Percentiles rank a stretch among this genome's conserved stretches.
phyloP scores from a whole-genome alignment of 2,888 invertebrate species.

The Acronicta alni region DNA sequence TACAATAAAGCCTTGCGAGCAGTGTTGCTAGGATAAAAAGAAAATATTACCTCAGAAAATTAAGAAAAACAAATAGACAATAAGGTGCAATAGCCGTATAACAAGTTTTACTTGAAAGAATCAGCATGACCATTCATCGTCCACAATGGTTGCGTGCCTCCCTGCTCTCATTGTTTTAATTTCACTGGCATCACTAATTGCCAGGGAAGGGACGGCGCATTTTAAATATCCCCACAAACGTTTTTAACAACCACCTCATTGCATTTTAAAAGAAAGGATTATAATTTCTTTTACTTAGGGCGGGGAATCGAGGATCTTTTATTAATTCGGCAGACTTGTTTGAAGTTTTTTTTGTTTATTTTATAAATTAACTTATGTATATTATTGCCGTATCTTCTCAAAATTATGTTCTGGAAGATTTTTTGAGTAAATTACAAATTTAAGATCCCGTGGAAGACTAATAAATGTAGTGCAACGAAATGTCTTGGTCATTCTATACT shows the following conservation, averaged over 20 bases:
- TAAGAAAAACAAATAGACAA: slow-evolving; percentile 46
- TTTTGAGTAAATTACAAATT: no score
- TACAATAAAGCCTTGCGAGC: no score
- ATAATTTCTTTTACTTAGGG: slow-evolving; percentile 84
- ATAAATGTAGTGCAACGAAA: slow-evolving; percentile 5
- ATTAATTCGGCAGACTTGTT: slow-evolving; percentile 80
- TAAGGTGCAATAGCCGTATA: slow-evolving; percentile 54
- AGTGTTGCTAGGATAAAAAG: slow-evolving; percentile 2
- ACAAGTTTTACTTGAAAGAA: slow-evolving; percentile 51
- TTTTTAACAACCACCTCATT: slow-evolving; percentile 88
- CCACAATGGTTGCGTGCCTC: slow-evolving; percentile 68
- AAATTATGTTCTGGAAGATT: slow-evolving; percentile 12
- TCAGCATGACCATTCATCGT: slow-evolving; percentile 65
- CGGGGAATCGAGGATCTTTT: slow-evolving; percentile 72
- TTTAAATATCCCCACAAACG: slow-evolving; percentile 86
- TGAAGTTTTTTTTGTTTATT: slow-evolving; percentile 28
- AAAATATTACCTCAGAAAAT: slow-evolving; percentile 14
- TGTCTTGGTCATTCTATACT: slow-evolving; percentile 12
- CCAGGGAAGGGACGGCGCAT: slow-evolving; percentile 76
- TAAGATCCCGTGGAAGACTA: neutral
- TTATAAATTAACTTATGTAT: slow-evolving; percentile 19
- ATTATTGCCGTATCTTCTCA: neutral
- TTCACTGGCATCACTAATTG: slow-evolving; percentile 86
- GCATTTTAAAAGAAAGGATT: slow-evolving; percentile 89
- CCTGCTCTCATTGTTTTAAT: slow-evolving; percentile 84